phyloP scores from a whole-genome alignment of 1,140 invertebrate genomes.

The Lasioglossum albipes region DNA sequence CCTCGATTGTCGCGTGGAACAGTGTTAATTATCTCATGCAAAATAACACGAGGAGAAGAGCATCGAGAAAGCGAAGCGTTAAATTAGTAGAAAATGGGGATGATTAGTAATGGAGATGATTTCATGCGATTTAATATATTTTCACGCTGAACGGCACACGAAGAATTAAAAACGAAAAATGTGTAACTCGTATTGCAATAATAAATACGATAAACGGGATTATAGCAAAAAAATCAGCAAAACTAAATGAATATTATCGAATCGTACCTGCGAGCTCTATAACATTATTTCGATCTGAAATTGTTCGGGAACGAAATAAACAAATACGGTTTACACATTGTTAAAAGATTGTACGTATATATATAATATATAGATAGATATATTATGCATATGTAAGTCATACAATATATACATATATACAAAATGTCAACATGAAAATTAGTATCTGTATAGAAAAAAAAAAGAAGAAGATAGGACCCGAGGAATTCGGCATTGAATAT shows the following conservation, averaged over 20 bases:
- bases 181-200: constrained; percentile 18
- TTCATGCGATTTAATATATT: constrained; percentile 57
- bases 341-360: constrained; percentile 52
- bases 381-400: constrained; percentile 64
- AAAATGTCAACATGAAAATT: constrained; percentile 33
- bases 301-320: constrained; percentile 57
- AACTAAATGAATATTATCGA: constrained; percentile 36
- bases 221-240: constrained; percentile 41
- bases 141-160: constrained; percentile 48
- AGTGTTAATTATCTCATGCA: neutral
- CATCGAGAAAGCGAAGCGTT: neutral
- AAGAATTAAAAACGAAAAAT: neutral
- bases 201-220: constrained; percentile 29
- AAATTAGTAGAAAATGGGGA: neutral
- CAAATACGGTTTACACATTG: constrained; percentile 47
- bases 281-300: constrained; percentile 59
- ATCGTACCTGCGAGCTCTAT: constrained; percentile 57
- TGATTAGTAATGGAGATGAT: constrained; percentile 4
- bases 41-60: neutral
- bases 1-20: neutral
- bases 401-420: constrained; percentile 71
- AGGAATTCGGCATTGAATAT: constrained; percentile 11
- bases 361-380: constrained; percentile 54
- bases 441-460: constrained; percentile 35
- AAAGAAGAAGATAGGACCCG: constrained; percentile 1